These are phyloP conservation scores for Leptinotarsa juncta DNA, from an alignment of 2,888 invertebrate genomes.

Conservation along the genomic window DNA sequence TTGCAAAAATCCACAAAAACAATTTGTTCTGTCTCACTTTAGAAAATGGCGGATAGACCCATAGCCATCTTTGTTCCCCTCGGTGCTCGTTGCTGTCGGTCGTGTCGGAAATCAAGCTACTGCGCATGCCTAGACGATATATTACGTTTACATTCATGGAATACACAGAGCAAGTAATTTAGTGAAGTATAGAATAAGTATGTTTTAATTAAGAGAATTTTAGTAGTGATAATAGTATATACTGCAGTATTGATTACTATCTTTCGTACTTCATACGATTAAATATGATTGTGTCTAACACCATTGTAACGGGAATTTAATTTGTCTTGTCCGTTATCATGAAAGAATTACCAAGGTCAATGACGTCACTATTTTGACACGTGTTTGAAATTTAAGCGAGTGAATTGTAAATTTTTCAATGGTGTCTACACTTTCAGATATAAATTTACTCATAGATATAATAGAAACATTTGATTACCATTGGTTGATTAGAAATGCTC, in stretches of 20 bases:
- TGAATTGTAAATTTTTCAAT: no score
- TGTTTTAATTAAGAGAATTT: background rate
- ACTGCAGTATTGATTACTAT: no score
- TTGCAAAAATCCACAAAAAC: slow-evolving; percentile 61
- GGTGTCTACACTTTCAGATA: no score
- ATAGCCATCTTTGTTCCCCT: slow-evolving; percentile 66
- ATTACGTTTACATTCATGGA: slow-evolving; percentile 30
- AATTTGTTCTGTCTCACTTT: slow-evolving; percentile 67
- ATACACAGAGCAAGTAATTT: slow-evolving; percentile 18
- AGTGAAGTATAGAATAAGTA: background rate
- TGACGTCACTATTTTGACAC: no score
- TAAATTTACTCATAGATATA: no score
- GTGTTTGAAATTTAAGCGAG: no score
- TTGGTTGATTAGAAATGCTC: no score
- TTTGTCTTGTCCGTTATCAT: no score
- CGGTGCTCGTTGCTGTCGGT: slow-evolving; percentile 32
- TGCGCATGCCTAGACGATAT: slow-evolving; percentile 40
- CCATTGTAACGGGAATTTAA: background rate
- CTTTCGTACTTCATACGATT: background rate
- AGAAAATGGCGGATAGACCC: slow-evolving; percentile 67
- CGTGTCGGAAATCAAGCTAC: slow-evolving; percentile 13
- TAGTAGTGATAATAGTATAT: background rate
- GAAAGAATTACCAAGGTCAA: no score
- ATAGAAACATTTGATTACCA: no score
- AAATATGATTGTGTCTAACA: background rate